A percentile compares a stretch with the other conserved stretches of the same genome.
phyloP scores from a whole-genome alignment of 2,888 invertebrate genomes.

The Cartodere bifasciata region DNA sequence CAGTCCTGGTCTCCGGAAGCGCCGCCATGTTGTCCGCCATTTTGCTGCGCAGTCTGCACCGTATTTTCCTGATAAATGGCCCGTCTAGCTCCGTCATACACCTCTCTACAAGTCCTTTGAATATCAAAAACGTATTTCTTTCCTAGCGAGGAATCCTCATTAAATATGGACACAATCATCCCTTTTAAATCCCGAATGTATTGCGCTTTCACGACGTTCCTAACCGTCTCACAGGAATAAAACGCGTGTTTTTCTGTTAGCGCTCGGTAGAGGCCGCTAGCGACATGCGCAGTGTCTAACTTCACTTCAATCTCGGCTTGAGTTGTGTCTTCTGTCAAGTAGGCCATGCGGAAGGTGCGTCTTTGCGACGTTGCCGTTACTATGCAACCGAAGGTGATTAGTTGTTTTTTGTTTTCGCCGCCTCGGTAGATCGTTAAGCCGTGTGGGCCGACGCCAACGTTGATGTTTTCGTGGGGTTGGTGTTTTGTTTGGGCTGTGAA shows the following conservation, averaged over 20 bases:
- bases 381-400: slow-evolving; percentile 71
- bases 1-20: slow-evolving; percentile 23
- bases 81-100: slow-evolving; percentile 75
- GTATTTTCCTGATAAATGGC: slow-evolving; percentile 42
- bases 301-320: slow-evolving; percentile 64
- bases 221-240: slow-evolving; percentile 84
- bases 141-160: slow-evolving; percentile 74
- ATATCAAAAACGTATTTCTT: slow-evolving; percentile 89
- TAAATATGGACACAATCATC: slow-evolving; percentile 81
- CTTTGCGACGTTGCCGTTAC: slow-evolving; percentile 65
- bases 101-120: slow-evolving; percentile 75
- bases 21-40: slow-evolving; percentile 33
- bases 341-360: slow-evolving; percentile 62
- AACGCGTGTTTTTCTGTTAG: slow-evolving; percentile 88
- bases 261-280: slow-evolving; percentile 71
- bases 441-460: slow-evolving; percentile 71
- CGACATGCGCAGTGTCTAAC: slow-evolving; percentile 67
- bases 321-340: slow-evolving; percentile 54
- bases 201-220: slow-evolving; percentile 77
- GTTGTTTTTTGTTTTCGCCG: slow-evolving; percentile 50
- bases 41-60: slow-evolving; percentile 18
- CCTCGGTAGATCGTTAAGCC: slow-evolving; percentile 63
- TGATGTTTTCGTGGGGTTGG: slow-evolving; percentile 16
- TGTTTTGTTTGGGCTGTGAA: slow-evolving; percentile 51
- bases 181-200: slow-evolving; percentile 83